Evolutionary conservation across 2,113 vertebrate species (phyloP), one percentile per base, ranked within the genome.

Genomic region (Elephas maximus): DNA sequence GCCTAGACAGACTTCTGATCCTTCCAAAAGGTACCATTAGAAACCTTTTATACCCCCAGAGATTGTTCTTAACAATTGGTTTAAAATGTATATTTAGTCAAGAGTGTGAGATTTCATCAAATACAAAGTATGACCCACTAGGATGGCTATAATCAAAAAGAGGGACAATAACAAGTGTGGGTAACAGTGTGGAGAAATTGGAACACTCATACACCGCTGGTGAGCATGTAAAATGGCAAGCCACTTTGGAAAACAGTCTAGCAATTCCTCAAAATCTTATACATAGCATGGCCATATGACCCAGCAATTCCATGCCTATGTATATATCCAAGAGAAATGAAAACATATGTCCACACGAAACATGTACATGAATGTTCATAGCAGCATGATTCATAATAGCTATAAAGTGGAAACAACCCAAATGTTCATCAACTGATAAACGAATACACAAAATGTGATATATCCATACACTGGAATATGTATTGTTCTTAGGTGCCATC

Each of bases 241-340:
- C 9, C 76, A 65, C 77, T 96, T 84, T 80, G 76, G 45, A 93
- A 95, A 96, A 67, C 37, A 73, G 62, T 84, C 53, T 81, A 65
- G 37, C n/a, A 57, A 11, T 57, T 57, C 11, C 92, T 95, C 80
- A 60, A 91, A 89, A 88, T 77, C 11, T 76, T 78, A 94, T 82
- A 88, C 11, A 65, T 4, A 83, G 21, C 86, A 8, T 82, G 48
- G 53, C 44, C 17, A 28, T 51, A 45, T 53, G 77, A 69, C 71
- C 48, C 12, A 85, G 45, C 45, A 92, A 84, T 95, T 88, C 77
- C 60, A 89, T 60, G 69, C 78, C 41, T 81, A 44, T 23, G 81
- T 92, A 60, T 45, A 79, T 62, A 92, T 60, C n/a, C 60, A 81
- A 90, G 73, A 96, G 65, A 92, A 93, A 91, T 63, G 45, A 95